These are phyloP conservation scores for Microctonus aethiopoides DNA, from an alignment of 2,888 invertebrate genomes.

Conservation along the genomic window DNA sequence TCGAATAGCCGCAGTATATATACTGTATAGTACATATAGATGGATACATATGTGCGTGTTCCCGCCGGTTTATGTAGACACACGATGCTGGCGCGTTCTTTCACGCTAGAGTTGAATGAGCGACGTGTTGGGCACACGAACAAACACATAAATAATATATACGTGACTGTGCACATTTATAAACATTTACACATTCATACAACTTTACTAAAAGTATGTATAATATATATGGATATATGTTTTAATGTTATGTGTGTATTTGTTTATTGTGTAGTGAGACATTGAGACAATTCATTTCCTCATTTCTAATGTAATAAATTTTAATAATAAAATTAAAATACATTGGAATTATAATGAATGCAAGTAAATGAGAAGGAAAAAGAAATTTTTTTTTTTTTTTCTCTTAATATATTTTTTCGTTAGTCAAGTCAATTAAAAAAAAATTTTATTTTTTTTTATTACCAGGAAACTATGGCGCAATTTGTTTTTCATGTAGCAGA, in stretches of 20 bases:
- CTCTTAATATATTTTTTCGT: neutral
- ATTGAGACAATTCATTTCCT: conserved; percentile 13
- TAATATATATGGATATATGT: neutral
- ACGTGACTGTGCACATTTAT: conserved; percentile 16
- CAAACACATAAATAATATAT: conserved; percentile 5
- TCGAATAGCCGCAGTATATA: neutral
- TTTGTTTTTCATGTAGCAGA: neutral
- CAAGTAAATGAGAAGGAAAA: conserved; percentile 4
- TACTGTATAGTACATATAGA: neutral
- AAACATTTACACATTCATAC: too few species aligned
- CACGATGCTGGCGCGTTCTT: neutral
- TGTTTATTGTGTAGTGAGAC: neutral
- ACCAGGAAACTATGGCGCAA: neutral
- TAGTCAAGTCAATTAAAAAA: too few species aligned
- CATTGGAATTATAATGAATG: neutral
- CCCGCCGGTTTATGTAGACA: neutral
- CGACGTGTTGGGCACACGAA: neutral
- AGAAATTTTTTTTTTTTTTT: neutral
- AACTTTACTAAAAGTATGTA: neutral
- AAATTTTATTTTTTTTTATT: conserved; percentile 5
- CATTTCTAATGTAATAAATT: neutral
- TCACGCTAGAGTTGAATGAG: conserved; percentile 14
- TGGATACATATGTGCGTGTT: neutral
- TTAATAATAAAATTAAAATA: neutral
- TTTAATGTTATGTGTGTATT: too few species aligned